These are phyloP conservation scores for Erethizon dorsatum DNA, from an alignment of 2,797 vertebrate species.

Conservation along the genomic window DNA sequence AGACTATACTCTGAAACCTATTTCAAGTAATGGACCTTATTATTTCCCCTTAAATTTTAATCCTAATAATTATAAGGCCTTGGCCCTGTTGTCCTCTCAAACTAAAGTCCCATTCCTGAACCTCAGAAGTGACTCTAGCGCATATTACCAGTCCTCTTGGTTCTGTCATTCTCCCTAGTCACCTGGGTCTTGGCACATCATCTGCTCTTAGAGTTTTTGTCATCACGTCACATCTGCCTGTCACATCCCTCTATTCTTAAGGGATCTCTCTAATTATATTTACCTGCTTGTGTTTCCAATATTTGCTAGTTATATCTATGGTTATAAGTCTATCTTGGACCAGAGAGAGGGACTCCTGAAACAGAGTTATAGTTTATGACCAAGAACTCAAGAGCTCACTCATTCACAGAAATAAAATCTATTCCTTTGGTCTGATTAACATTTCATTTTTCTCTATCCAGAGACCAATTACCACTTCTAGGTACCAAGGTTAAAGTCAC, in stretches of 20 bases:
- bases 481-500: not conserved
- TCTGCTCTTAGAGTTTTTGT: conserved; percentile 39
- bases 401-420: conserved; percentile 30
- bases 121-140: not conserved
- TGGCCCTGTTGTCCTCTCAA: conserved; percentile 12
- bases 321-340: not conserved
- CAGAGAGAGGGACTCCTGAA: conserved; percentile 17
- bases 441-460: conserved; percentile 56
- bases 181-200: not conserved
- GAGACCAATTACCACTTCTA: conserved; percentile 15
- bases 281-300: not conserved
- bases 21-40: not conserved
- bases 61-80: conserved; percentile 3
- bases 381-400: conserved; percentile 1
- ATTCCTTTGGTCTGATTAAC: conserved; percentile 44
- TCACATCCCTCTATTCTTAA: conserved; percentile 20
- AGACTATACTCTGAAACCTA: not conserved
- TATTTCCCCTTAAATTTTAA: conserved; percentile 3
- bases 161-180: conserved; percentile 6
- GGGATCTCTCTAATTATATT: conserved; percentile 39
- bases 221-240: not conserved
- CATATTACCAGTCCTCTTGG: not conserved
- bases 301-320: conserved; percentile 43
- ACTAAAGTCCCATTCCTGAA: conserved; percentile 37
- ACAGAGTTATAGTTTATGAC: conserved; percentile 23